Evolutionary conservation across 1,140 invertebrate genomes (phyloP).

Genomic region (Acyrthosiphon pisum): DNA sequence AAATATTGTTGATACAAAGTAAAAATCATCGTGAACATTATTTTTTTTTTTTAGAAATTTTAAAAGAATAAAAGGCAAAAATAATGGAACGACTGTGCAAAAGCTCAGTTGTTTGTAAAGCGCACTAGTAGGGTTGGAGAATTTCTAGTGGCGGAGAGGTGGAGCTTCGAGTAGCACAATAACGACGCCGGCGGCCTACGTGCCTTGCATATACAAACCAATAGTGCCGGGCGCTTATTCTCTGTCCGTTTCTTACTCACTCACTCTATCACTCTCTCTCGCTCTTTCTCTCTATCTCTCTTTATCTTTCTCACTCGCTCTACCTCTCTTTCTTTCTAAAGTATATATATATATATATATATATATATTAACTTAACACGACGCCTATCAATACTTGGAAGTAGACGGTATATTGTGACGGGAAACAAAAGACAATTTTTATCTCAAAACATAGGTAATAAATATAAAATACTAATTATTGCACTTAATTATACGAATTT

Average conservation of each 20-base stretch:
- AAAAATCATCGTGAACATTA: background rate
- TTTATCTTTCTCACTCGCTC: background rate
- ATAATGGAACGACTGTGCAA: background rate
- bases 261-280: background rate
- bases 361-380: background rate
- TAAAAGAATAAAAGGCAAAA: background rate
- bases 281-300: background rate
- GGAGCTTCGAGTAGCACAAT: slow-evolving; percentile 56
- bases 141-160: slow-evolving; percentile 38
- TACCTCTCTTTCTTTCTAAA: background rate
- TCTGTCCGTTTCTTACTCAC: background rate
- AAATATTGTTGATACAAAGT: background rate
- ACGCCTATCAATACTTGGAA: background rate
- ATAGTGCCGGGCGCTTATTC: slow-evolving; percentile 32
- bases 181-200: slow-evolving; percentile 54
- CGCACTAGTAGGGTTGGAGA: slow-evolving; percentile 14
- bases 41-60: slow-evolving; percentile 11
- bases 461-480: background rate
- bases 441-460: background rate
- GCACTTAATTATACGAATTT: background rate
- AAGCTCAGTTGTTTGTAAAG: slow-evolving; percentile 40
- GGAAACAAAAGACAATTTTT: slow-evolving; percentile 18
- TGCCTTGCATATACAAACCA: slow-evolving; percentile 53
- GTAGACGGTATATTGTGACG: background rate
- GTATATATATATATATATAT: background rate